A percentile compares a stretch with the other conserved stretches of the same genome.
phyloP scores from a whole-genome alignment of 2,113 vertebrate genomes.

The Sus scrofa region DNA sequence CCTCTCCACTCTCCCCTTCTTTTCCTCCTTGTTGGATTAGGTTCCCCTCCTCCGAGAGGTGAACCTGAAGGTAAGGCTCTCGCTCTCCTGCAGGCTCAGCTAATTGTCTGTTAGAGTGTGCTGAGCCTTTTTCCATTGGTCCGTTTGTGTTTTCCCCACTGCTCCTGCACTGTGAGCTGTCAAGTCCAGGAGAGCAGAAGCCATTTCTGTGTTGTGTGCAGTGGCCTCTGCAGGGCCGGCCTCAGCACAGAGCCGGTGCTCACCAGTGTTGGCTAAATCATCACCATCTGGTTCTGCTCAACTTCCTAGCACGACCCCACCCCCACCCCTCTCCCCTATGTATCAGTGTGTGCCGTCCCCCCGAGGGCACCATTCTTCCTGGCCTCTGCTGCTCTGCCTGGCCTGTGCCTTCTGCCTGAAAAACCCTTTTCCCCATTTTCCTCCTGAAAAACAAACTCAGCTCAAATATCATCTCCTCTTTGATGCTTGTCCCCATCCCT shows the following conservation, averaged over 20 bases:
- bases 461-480: neutral
- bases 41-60: neutral
- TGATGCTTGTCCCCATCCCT: neutral
- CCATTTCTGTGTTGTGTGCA: neutral
- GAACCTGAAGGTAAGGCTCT: neutral
- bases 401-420: neutral
- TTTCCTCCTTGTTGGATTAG: neutral
- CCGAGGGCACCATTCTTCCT: neutral
- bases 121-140: neutral
- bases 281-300: neutral
- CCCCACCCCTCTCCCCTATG: rapidly evolving
- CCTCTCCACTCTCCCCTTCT: neutral
- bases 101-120: neutral
- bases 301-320: rapidly evolving
- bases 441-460: neutral
- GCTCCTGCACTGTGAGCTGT: neutral
- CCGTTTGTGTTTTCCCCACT: neutral
- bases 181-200: neutral
- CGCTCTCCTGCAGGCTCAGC: neutral
- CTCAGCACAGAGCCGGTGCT: neutral
- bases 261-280: neutral
- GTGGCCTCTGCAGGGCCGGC: neutral
- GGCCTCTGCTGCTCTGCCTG: neutral
- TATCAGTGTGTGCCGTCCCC: neutral
- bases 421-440: neutral